Base-by-base conservation (phyloP, 2,888 invertebrate genomes). In the Catocala fraxini region DNA sequence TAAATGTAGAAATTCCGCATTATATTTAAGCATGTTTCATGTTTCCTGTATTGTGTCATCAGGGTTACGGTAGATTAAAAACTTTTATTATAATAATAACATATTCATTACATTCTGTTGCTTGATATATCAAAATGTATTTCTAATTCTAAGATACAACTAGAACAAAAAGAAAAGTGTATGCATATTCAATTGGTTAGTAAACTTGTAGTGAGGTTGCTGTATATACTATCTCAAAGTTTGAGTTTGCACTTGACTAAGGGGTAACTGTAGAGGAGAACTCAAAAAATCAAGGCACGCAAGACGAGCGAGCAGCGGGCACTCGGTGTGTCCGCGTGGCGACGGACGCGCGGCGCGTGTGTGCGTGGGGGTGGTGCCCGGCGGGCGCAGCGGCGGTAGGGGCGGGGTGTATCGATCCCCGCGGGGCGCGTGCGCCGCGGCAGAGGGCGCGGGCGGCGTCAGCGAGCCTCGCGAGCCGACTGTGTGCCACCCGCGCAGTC, bases 331-430 rank as follows among this genome's bases (percentile, higher is more conserved):
- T 59, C 75, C 72, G 78, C 61, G 77, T 83, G 80, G 79, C 77
- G 70, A 77, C 61, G 81, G 83, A 79, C 59, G 61, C 33, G 48
- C 25, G 53, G 71, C 71, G 77, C 65, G 62, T 73, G 81, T 76
- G 81, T 81, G 82, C 70, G 85, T 79, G 83, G 82, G 84, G 61
- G 72, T 71, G 78, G 73, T 80, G 83, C 35, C 85, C 83, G 75
- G 74, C 80, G 88, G 92, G 91, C 71, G 90, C 74, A 63, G 58
- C 70, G 60, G 87, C 77, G 88, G 91, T 85, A 81, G 80, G 92
- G 89, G 91, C 86, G 88, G 92, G 92, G 93, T 85, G 93, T 93
- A 93, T 93, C 90, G 93, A 93, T 93, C 92, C 85, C 84, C 73
- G 85, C 83, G 82, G 84, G 90, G 92, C 92, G 93, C 93, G 87